Conservation (phyloP, 2,113 vertebrate genomes). For the Catharus fuscescens region DNA sequence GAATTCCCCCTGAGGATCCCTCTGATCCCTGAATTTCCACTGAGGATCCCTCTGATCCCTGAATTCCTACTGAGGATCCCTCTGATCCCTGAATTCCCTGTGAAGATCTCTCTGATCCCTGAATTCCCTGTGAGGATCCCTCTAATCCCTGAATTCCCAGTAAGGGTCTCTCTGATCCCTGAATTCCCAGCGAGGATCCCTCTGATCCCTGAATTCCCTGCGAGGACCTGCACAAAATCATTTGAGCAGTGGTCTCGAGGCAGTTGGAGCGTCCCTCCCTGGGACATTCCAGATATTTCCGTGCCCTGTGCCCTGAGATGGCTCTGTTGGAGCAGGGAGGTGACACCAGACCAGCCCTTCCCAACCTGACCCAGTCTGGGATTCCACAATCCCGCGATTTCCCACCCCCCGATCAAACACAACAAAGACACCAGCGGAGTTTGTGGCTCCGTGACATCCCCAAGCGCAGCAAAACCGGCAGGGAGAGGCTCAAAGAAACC, state of each 20-base stretch:
- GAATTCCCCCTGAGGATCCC: not conserved
- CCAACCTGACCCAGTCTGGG: not conserved
- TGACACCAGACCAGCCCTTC: not conserved
- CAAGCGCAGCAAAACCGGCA: not conserved
- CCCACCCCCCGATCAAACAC: not conserved
- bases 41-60: not conserved
- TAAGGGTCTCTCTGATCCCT: not conserved
- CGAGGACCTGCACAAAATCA: not conserved
- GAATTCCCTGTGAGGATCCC: not conserved
- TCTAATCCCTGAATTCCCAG: not conserved
- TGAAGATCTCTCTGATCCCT: not conserved
- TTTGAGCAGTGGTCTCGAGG: accelerated
- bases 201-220: not conserved
- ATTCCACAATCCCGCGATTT: not conserved
- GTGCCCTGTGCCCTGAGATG: no score
- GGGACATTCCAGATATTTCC: not conserved
- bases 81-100: not conserved
- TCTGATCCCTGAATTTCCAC: not conserved
- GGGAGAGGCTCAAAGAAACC: not conserved
- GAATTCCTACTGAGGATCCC: not conserved
- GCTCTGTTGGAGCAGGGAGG: not conserved
- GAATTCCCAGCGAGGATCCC: not conserved
- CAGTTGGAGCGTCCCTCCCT: not conserved
- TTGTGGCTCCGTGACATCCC: not conserved
- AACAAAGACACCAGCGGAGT: not conserved